phyloP scores from a whole-genome alignment of 2,888 invertebrate species.

The Heliconius aoede region DNA sequence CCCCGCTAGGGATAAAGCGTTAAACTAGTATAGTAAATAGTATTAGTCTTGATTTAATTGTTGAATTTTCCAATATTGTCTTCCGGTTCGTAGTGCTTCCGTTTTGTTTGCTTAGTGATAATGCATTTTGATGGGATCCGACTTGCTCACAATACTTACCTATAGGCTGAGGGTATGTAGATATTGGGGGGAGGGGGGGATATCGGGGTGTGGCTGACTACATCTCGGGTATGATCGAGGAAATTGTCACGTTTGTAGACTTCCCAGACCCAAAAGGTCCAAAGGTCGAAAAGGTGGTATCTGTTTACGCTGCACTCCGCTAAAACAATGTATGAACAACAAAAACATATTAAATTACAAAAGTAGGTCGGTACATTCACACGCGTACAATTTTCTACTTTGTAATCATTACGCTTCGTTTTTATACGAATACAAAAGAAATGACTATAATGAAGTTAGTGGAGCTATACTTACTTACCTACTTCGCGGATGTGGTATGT shows the following conservation, averaged over 20 bases:
- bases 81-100: background rate
- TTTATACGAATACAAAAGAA: background rate
- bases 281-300: too few relatives aligned
- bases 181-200: too few relatives aligned
- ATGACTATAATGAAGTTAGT: background rate
- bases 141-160: too few relatives aligned
- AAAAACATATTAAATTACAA: background rate
- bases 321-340: background rate
- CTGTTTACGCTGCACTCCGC: too few relatives aligned
- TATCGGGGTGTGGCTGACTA: background rate
- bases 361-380: background rate
- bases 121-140: background rate
- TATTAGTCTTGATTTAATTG: background rate
- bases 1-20: too few relatives aligned
- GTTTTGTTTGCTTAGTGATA: background rate
- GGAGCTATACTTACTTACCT: background rate
- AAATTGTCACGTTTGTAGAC: background rate
- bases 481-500: background rate
- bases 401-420: background rate
- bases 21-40: too few relatives aligned
- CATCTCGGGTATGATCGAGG: background rate
- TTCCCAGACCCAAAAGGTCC: background rate
- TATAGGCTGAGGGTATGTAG: background rate
- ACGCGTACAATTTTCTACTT: too few relatives aligned
- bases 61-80: background rate